A percentile compares a stretch with the other conserved stretches of the same genome.
These are phyloP conservation scores for Corynorhinus townsendii DNA, from an alignment of 2,113 vertebrate genomes.

Conservation along the genomic window DNA sequence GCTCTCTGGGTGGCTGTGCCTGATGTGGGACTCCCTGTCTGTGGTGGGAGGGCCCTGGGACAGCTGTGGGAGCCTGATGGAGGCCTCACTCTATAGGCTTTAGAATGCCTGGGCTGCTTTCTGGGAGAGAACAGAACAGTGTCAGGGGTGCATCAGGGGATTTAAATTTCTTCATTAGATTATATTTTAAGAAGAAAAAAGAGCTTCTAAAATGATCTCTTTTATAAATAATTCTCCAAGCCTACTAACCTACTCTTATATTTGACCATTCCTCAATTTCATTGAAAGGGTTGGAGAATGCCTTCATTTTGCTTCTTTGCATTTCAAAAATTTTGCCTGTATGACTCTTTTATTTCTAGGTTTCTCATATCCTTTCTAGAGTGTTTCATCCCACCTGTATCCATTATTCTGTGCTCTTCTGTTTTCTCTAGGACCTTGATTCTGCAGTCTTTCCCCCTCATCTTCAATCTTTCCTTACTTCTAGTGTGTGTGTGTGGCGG, in stretches of 20 bases:
- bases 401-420: background rate
- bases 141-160: background rate
- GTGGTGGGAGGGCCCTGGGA: constrained; percentile 73
- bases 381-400: background rate
- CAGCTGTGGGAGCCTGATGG: constrained; percentile 24
- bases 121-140: background rate
- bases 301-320: background rate
- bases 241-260: background rate
- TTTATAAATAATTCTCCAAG: background rate
- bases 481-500: background rate
- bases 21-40: constrained; percentile 92
- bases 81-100: background rate
- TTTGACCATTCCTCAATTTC: background rate
- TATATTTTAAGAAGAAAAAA: background rate
- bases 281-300: background rate
- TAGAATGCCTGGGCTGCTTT: background rate
- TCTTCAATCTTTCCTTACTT: background rate
- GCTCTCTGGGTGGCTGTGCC: constrained; percentile 90
- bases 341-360: background rate
- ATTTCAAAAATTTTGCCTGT: background rate
- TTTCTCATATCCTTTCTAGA: background rate
- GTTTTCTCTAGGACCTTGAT: background rate
- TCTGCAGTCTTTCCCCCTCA: background rate
- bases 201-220: background rate
- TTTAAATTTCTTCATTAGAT: background rate